Percentiles rank a stretch among this genome's conserved stretches.
Conservation (phyloP, 2,888 invertebrate genomes). For the Cosmorhoe ocellata region DNA sequence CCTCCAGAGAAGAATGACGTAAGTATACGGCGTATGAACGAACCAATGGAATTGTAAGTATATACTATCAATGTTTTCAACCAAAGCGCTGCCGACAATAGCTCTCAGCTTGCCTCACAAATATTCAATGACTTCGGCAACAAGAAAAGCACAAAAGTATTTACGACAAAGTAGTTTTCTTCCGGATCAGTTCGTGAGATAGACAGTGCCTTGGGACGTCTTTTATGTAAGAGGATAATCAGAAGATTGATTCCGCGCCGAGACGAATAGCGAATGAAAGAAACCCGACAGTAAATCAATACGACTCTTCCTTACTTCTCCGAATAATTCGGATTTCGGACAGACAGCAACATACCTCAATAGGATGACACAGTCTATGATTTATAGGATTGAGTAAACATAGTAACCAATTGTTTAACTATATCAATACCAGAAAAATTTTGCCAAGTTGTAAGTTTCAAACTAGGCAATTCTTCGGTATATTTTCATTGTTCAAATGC, state of each 20-base stretch:
- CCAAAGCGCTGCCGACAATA: constrained; percentile 23
- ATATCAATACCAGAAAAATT: too few relatives aligned
- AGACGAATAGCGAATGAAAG: constrained; percentile 32
- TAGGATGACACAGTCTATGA: background rate
- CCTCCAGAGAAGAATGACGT: background rate
- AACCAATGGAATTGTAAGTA: background rate
- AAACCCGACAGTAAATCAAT: constrained; percentile 33
- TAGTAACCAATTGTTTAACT: too few relatives aligned
- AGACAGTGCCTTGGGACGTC: constrained; percentile 30
- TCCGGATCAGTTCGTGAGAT: constrained; percentile 28
- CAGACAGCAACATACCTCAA: constrained; percentile 12
- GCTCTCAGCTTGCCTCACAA: constrained; percentile 15
- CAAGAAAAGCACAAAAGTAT: constrained; percentile 22
- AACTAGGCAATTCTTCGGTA: too few relatives aligned
- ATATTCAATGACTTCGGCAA: constrained; percentile 21
- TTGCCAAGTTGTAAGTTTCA: too few relatives aligned
- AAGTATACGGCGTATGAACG: background rate
- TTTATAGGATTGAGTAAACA: background rate
- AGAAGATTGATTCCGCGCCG: constrained; percentile 35
- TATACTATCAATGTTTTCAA: background rate
- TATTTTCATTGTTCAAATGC: background rate
- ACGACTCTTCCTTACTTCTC: constrained; percentile 10
- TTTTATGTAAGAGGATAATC: constrained; percentile 37
- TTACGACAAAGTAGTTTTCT: constrained; percentile 26
- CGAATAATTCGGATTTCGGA: constrained; percentile 16